Evolutionary conservation across 1,140 invertebrate genomes (phyloP).

Genomic region (Frieseomelitta varia): DNA sequence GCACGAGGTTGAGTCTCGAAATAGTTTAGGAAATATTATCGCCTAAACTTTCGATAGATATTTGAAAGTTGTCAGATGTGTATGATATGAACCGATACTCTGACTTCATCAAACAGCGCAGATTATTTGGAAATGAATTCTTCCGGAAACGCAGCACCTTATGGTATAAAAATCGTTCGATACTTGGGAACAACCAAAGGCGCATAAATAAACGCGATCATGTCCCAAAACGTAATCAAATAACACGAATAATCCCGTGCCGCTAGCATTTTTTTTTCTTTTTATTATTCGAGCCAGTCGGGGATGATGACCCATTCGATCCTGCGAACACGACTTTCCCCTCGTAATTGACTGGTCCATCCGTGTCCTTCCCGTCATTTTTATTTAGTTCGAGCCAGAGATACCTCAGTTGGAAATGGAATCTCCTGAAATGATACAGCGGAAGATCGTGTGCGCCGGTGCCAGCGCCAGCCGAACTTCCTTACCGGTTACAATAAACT

Average conservation of each 20-base stretch:
- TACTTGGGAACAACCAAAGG: too few species aligned
- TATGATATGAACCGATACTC: too few species aligned
- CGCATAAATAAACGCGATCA: too few species aligned
- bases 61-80: too few species aligned
- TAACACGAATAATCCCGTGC: background rate
- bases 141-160: too few species aligned
- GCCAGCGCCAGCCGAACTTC: background rate
- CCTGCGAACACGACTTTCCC: background rate
- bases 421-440: background rate
- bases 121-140: too few species aligned
- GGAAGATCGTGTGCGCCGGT: background rate
- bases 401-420: background rate
- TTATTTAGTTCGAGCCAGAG: background rate
- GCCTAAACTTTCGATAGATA: too few species aligned
- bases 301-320: background rate
- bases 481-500: conserved; percentile 38
- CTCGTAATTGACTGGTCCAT: background rate
- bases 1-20: too few species aligned
- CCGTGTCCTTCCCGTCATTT: background rate
- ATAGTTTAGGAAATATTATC: too few species aligned
- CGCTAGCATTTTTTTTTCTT: background rate
- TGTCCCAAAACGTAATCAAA: background rate
- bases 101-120: too few species aligned
- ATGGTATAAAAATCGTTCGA: too few species aligned
- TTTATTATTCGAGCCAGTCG: too few species aligned